phyloP scores from a whole-genome alignment of 2,113 vertebrate genomes.

The Aphelocoma coerulescens region DNA sequence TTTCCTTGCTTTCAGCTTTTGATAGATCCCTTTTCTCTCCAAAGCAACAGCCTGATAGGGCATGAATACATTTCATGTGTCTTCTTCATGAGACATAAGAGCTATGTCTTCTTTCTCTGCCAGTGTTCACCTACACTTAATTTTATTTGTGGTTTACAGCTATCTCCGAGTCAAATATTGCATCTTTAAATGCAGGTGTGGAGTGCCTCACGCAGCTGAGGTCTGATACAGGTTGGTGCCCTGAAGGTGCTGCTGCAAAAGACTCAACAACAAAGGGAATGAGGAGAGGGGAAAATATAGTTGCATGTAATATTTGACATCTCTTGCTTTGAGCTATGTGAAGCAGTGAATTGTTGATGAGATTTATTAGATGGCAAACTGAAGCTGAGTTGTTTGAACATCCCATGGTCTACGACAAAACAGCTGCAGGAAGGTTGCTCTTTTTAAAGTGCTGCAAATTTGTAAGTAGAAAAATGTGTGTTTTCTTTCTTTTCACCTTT shows the following conservation, averaged over 20 bases:
- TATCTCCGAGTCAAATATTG: not conserved
- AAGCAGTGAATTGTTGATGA: not conserved
- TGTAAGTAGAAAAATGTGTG: not conserved
- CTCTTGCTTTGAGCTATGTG: not conserved
- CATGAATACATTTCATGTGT: not conserved
- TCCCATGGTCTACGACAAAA: not conserved
- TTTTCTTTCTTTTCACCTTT: not conserved
- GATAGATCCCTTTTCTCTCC: not conserved
- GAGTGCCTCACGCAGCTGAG: not conserved
- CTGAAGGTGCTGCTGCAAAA: not conserved
- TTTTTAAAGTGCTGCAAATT: not conserved
- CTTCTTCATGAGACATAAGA: not conserved
- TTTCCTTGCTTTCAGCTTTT: not conserved
- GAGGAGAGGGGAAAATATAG: not conserved
- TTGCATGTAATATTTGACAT: not conserved
- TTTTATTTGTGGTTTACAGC: not conserved
- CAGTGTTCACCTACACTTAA: not conserved
- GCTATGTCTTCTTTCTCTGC: not conserved
- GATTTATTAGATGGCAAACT: not conserved
- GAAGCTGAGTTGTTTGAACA: not conserved
- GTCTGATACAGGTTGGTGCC: not conserved
- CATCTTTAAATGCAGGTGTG: not conserved
- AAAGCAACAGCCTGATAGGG: not conserved
- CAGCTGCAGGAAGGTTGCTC: not conserved
- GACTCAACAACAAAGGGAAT: not conserved